Evolutionary conservation across 2,797 vertebrate genomes (phyloP).

Genomic region (Onychomys torridus): DNA sequence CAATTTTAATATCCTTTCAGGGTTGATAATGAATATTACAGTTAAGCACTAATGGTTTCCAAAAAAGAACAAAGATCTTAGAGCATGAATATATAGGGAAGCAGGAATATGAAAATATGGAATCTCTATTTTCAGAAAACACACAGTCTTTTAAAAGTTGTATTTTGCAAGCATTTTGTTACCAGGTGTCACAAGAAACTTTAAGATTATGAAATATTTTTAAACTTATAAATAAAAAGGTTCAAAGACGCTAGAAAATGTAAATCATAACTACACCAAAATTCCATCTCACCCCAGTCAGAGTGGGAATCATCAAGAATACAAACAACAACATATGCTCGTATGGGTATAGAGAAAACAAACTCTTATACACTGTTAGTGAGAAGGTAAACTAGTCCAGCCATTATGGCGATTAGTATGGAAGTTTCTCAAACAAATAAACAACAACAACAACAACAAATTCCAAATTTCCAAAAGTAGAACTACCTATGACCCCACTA

Average conservation of each 20-base stretch:
- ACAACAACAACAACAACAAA: background rate
- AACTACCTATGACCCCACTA: background rate
- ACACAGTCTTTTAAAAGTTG: background rate
- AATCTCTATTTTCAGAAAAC: conserved; percentile 25
- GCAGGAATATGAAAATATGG: background rate
- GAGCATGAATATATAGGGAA: background rate
- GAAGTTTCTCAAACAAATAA: background rate
- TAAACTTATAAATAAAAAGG: background rate
- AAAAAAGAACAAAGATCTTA: background rate
- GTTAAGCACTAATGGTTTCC: conserved; percentile 7
- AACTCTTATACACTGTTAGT: background rate
- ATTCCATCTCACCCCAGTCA: background rate
- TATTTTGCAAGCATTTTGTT: conserved; percentile 10
- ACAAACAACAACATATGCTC: background rate
- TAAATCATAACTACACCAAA: background rate
- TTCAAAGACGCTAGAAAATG: background rate
- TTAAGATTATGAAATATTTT: conserved; percentile 25
- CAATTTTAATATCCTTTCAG: conserved; percentile 17
- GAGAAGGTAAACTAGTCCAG: background rate
- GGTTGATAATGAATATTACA: background rate
- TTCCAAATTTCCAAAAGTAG: background rate
- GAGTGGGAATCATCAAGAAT: background rate
- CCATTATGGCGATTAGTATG: background rate
- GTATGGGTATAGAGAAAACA: background rate
- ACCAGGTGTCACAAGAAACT: background rate